These are phyloP conservation scores for Stictonetta naevosa DNA, from an alignment of 2,113 vertebrate species.

Conservation along the genomic window DNA sequence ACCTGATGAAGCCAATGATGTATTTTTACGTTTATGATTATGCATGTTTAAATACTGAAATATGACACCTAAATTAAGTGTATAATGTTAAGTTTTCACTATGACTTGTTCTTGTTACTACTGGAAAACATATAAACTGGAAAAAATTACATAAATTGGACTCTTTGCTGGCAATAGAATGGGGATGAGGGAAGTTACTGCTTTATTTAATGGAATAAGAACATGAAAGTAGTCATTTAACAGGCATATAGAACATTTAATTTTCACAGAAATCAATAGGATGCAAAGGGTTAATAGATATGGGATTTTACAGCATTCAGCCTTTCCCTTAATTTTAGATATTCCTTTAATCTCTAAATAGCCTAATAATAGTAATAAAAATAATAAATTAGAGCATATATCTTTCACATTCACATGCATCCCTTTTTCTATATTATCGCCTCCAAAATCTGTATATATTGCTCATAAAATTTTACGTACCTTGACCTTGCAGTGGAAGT, in stretches of 20 bases:
- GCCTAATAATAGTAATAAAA: too few species aligned
- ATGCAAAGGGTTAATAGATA: background rate
- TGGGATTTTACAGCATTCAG: background rate
- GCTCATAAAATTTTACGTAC: background rate
- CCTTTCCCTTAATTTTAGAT: background rate
- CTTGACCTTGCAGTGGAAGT: background rate
- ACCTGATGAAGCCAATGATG: background rate
- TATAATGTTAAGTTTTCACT: background rate
- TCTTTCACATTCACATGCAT: background rate
- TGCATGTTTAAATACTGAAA: background rate
- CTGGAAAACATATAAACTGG: background rate
- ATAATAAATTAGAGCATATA: too few species aligned
- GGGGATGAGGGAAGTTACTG: background rate
- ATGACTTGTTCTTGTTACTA: background rate
- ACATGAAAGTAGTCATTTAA: background rate
- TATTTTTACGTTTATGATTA: background rate
- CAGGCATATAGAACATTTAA: background rate
- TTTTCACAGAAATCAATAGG: background rate
- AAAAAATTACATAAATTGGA: background rate
- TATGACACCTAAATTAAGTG: background rate
- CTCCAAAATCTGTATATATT: background rate
- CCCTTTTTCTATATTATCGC: accelerated
- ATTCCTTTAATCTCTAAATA: background rate
- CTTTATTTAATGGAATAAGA: background rate
- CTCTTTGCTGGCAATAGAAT: background rate